phyloP scores from a whole-genome alignment of 2,888 invertebrate species.

The Cyclophora albipunctata region DNA sequence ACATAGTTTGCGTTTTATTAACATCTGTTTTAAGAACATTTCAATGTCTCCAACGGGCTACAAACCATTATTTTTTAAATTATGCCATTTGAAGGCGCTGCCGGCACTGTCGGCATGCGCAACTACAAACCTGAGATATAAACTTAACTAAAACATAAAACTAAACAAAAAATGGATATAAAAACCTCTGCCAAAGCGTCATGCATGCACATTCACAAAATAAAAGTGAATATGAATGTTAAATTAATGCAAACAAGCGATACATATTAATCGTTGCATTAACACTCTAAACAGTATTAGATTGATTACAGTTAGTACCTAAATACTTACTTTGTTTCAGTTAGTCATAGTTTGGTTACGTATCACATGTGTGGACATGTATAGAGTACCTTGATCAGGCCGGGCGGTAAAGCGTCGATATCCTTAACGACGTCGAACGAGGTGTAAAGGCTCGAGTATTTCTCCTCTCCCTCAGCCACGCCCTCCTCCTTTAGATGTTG shows the following conservation, averaged over 20 bases:
- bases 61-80: too few relatives aligned
- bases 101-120: too few relatives aligned
- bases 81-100: too few relatives aligned
- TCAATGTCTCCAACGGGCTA: too few relatives aligned
- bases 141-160: too few relatives aligned
- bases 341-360: conserved; percentile 13
- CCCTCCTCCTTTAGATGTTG: conserved; percentile 41
- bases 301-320: not conserved
- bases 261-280: too few relatives aligned
- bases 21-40: too few relatives aligned
- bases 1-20: too few relatives aligned
- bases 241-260: not conserved
- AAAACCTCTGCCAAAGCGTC: conserved; percentile 1
- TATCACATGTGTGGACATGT: conserved; percentile 4
- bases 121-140: too few relatives aligned
- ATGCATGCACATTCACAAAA: conserved; percentile 12
- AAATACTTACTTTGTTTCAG: not conserved
- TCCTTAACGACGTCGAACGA: conserved; percentile 64
- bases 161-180: too few relatives aligned
- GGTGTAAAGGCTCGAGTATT: conserved; percentile 63
- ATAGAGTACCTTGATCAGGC: conserved; percentile 57
- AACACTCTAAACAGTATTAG: too few relatives aligned
- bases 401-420: conserved; percentile 53
- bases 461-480: conserved; percentile 31
- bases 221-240: conserved; percentile 12